Conservation (phyloP, 2,888 invertebrate species). For the Agrochola litura region DNA sequence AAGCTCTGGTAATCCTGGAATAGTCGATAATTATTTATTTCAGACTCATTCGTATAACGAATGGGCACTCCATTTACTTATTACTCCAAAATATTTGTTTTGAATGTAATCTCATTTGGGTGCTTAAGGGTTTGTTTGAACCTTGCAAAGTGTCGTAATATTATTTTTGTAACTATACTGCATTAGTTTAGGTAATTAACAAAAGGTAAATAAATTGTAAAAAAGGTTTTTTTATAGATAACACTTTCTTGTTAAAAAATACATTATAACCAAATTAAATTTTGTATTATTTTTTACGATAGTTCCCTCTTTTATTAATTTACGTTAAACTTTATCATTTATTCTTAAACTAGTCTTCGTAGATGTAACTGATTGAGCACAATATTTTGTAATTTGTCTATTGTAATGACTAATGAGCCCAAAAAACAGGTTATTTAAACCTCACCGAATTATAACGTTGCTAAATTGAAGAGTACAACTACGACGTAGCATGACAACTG, state of each 20-base stretch:
- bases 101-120: not conserved
- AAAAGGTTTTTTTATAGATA: no score
- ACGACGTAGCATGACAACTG: no score
- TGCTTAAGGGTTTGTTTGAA: not conserved
- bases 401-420: no score
- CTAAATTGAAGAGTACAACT: no score
- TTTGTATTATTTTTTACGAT: not conserved
- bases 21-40: not conserved
- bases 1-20: not conserved
- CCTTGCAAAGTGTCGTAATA: not conserved
- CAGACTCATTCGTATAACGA: not conserved
- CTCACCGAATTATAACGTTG: no score
- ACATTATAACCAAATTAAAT: not conserved
- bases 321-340: not conserved
- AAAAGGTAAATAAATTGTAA: not conserved
- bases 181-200: not conserved
- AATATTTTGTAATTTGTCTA: no score
- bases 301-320: not conserved
- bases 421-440: no score
- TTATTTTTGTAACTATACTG: not conserved
- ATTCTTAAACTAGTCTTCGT: not conserved
- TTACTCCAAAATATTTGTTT: not conserved
- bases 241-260: no score
- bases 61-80: constrained; percentile 5
- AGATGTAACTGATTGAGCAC: not conserved